Conservation (phyloP, 2,797 vertebrate genomes). For the Myripristis murdjan region DNA sequence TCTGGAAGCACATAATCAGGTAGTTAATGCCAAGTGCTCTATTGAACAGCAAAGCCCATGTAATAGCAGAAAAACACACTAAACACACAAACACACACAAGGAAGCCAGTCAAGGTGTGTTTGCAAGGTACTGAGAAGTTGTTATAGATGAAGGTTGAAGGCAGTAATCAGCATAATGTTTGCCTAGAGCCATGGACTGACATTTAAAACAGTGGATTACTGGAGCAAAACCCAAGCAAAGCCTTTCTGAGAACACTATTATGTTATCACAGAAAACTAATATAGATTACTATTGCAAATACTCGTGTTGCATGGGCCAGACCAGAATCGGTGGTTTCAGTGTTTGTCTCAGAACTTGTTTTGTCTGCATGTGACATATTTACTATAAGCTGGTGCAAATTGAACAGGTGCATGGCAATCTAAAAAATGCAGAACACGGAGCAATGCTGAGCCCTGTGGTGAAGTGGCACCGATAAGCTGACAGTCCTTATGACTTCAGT, state of each 20-base stretch:
- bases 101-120: conserved; percentile 57
- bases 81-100: conserved; percentile 25
- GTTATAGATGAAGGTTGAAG: conserved; percentile 64
- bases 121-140: conserved; percentile 55
- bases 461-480: conserved; percentile 11
- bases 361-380: conserved; percentile 41
- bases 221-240: conserved; percentile 60
- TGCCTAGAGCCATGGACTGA: conserved; percentile 71
- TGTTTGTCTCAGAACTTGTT: conserved; percentile 39
- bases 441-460: conserved; percentile 9
- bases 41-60: conserved; percentile 32
- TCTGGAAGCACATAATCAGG: conserved; percentile 60
- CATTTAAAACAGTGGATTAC: conserved; percentile 77
- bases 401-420: conserved; percentile 31
- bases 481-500: conserved; percentile 24
- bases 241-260: conserved; percentile 55
- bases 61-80: conserved; percentile 12
- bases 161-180: conserved; percentile 74
- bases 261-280: conserved; percentile 61
- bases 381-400: conserved; percentile 40
- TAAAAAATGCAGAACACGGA: conserved; percentile 35
- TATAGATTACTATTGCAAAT: conserved; percentile 55
- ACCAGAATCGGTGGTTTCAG: conserved; percentile 38
- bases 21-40: conserved; percentile 51
- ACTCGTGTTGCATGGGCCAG: conserved; percentile 30